Conservation (phyloP, 1,140 invertebrate species). For the Drosophila busckii region DNA sequence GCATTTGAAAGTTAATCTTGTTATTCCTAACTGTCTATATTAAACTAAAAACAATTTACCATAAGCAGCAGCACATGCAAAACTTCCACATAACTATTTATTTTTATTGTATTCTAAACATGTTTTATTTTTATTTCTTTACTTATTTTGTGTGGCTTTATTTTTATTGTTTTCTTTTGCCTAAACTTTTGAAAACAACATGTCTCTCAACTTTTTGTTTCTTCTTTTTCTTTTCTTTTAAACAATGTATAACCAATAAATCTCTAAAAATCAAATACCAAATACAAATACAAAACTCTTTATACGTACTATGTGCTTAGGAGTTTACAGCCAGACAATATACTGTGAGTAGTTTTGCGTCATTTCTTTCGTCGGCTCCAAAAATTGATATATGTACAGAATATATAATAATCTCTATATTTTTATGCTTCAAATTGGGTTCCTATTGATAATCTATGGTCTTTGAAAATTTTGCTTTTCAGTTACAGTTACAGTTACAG, state of each 20-base stretch:
- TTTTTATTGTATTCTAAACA: conserved; percentile 11
- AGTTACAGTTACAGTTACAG: no score
- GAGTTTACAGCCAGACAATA: conserved; percentile 78
- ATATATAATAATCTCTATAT: conserved; percentile 1
- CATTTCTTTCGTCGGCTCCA: conserved; percentile 17
- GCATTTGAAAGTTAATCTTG: no score
- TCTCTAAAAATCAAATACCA: conserved; percentile 21
- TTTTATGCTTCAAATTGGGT: no score
- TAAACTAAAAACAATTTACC: no score
- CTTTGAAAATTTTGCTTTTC: no score
- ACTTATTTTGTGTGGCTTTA: conserved; percentile 11
- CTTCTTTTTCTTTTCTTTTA: conserved; percentile 67
- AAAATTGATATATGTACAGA: conserved; percentile 6
- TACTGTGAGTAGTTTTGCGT: conserved; percentile 76
- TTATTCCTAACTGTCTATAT: no score
- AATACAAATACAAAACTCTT: conserved; percentile 29
- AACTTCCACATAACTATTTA: background rate
- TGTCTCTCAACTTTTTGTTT: conserved; percentile 60
- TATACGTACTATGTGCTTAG: conserved; percentile 60
- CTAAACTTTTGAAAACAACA: conserved; percentile 30
- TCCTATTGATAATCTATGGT: no score
- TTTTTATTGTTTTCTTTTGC: conserved; percentile 11
- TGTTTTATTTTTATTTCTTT: conserved; percentile 31
- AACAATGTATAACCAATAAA: conserved; percentile 25
- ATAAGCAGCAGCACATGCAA: background rate